Evolutionary conservation across 2,888 invertebrate genomes (phyloP).

Genomic region (Anagyrus pseudococci): DNA sequence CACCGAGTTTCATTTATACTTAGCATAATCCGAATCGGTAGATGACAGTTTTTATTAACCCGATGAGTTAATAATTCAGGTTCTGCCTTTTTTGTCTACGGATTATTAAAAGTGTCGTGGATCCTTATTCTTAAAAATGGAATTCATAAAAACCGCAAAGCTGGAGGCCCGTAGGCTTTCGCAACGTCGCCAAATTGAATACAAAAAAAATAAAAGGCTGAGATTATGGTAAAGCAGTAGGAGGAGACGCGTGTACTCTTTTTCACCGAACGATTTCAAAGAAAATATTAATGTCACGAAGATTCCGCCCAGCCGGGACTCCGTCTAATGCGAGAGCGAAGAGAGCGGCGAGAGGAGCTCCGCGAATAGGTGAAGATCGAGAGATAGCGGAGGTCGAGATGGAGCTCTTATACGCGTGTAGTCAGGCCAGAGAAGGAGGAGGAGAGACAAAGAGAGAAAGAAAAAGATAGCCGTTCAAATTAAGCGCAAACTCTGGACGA

Average conservation of each 20-base stretch:
- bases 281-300: slow-evolving; percentile 40
- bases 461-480: slow-evolving; percentile 34
- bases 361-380: too few species aligned
- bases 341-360: slow-evolving; percentile 25
- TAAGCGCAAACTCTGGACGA: slow-evolving; percentile 32
- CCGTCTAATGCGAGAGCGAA: slow-evolving; percentile 31
- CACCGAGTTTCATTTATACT: too few species aligned
- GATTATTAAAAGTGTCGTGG: slow-evolving; percentile 36
- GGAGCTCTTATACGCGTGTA: slow-evolving; percentile 1
- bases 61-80: slow-evolving; percentile 34
- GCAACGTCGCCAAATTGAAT: slow-evolving; percentile 21
- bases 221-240: too few species aligned
- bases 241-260: not conserved
- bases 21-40: not conserved
- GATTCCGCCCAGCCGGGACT: slow-evolving; percentile 35
- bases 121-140: slow-evolving; percentile 23
- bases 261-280: slow-evolving; percentile 31
- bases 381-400: slow-evolving; percentile 26
- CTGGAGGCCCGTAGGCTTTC: slow-evolving; percentile 12
- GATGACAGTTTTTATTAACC: slow-evolving; percentile 22
- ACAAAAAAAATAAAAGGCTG: too few species aligned
- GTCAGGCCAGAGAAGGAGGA: slow-evolving; percentile 10
- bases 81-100: not conserved
- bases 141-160: slow-evolving; percentile 29
- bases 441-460: too few species aligned